Percentiles rank a stretch among this genome's conserved stretches.
These are phyloP conservation scores for Cochlearius cochlearius DNA, from an alignment of 2,113 vertebrate species.

Conservation along the genomic window DNA sequence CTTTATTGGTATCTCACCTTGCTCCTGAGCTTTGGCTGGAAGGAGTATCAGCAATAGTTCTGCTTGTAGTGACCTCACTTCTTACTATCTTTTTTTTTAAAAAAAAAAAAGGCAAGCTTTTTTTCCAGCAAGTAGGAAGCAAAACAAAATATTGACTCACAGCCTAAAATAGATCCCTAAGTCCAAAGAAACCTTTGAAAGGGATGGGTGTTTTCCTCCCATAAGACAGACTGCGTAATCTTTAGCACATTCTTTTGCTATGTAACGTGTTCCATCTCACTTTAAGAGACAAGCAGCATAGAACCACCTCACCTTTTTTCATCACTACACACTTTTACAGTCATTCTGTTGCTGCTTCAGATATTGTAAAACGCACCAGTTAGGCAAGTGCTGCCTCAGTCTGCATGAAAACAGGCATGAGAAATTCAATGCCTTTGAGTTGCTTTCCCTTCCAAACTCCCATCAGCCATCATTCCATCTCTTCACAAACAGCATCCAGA, in stretches of 20 bases:
- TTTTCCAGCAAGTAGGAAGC: neutral
- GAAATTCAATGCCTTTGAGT: neutral
- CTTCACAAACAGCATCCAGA: conserved; percentile 12
- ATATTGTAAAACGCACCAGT: neutral
- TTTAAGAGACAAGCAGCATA: neutral
- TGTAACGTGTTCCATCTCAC: conserved; percentile 25
- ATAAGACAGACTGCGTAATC: conserved; percentile 1
- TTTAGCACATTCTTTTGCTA: conserved; percentile 49
- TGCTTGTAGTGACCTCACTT: neutral
- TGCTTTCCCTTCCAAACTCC: neutral
- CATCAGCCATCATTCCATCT: neutral
- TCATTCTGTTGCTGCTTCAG: neutral
- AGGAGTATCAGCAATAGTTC: neutral
- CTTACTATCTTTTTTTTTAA: neutral
- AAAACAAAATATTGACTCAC: conserved; percentile 26
- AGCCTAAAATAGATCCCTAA: conserved; percentile 39
- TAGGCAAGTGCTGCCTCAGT: neutral
- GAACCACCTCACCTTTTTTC: conserved; percentile 14
- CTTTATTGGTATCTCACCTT: neutral
- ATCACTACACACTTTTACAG: neutral
- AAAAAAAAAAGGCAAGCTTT: neutral
- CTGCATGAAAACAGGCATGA: neutral
- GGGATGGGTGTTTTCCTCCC: neutral
- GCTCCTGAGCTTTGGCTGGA: neutral
- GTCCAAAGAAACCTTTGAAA: conserved; percentile 48